Conservation (phyloP, 2,113 vertebrate genomes). For the Balaeniceps rex region DNA sequence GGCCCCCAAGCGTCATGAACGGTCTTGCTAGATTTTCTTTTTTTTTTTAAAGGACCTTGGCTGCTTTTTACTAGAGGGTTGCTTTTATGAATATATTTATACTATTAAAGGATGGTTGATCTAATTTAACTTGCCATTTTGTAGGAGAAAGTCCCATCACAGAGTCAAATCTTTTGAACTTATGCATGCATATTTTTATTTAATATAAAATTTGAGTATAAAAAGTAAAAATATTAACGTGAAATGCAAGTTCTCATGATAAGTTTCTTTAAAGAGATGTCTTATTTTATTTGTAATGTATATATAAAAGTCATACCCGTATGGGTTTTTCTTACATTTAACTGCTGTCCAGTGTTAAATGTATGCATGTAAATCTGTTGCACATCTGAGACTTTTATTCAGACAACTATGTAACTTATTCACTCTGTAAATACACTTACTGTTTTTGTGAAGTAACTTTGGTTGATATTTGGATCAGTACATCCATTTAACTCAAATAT, state of each 20-base stretch:
- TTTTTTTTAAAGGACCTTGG: conserved; percentile 72
- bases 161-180: conserved; percentile 73
- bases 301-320: conserved; percentile 56
- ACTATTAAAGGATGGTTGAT: conserved; percentile 77
- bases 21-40: conserved; percentile 49
- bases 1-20: conserved; percentile 68
- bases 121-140: conserved; percentile 84
- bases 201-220: conserved; percentile 77
- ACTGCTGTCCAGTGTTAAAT: conserved; percentile 73
- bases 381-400: conserved; percentile 85
- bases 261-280: conserved; percentile 71
- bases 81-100: conserved; percentile 90
- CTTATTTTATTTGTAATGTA: conserved; percentile 76
- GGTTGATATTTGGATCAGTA: conserved; percentile 80
- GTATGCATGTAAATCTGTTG: conserved; percentile 83
- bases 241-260: conserved; percentile 67
- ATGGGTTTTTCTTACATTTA: conserved; percentile 59
- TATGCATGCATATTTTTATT: conserved; percentile 83
- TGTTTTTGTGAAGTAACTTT: conserved; percentile 83
- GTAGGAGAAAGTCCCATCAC: conserved; percentile 71
- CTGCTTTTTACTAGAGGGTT: conserved; percentile 87
- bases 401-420: conserved; percentile 80
- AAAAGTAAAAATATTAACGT: conserved; percentile 65
- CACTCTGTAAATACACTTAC: conserved; percentile 91
- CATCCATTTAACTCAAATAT: conserved; percentile 74